phyloP scores from a whole-genome alignment of 2,888 invertebrate genomes.

The Ptychoptera albimana region DNA sequence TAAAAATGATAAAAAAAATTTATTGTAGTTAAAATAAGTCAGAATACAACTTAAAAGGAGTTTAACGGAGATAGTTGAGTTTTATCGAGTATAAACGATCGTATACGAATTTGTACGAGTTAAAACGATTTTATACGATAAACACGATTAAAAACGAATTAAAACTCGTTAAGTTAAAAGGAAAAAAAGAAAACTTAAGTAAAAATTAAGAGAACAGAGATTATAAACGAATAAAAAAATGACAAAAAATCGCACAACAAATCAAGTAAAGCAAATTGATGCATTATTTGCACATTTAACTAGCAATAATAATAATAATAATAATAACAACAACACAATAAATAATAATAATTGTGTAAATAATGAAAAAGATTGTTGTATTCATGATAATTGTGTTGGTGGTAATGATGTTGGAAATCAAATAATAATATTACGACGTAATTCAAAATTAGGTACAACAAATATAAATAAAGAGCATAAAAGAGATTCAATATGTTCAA shows the following conservation, averaged over 20 bases:
- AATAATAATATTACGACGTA: slow-evolving; percentile 22
- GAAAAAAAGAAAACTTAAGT: no score
- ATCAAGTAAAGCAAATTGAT: slow-evolving; percentile 12
- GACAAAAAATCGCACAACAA: slow-evolving; percentile 6
- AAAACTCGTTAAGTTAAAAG: no score
- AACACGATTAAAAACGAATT: no score
- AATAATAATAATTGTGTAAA: slow-evolving; percentile 14
- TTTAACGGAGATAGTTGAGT: no score
- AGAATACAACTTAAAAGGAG: no score
- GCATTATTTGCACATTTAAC: slow-evolving; percentile 8
- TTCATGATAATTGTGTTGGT: slow-evolving; percentile 51
- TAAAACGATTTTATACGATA: no score
- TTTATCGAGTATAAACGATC: no score
- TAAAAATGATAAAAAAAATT: no score
- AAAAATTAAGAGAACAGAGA: no score
- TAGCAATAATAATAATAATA: neutral
- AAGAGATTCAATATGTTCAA: slow-evolving; percentile 5
- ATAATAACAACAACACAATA: neutral
- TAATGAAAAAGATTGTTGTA: slow-evolving; percentile 36
- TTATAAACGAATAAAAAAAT: slow-evolving; percentile 6
- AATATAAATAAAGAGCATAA: slow-evolving; percentile 1
- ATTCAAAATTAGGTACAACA: neutral
- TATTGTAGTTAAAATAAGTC: no score
- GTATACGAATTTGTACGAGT: no score
- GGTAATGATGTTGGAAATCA: slow-evolving; percentile 20